phyloP scores from a whole-genome alignment of 2,797 vertebrate genomes.

The Hylomyscus alleni region DNA sequence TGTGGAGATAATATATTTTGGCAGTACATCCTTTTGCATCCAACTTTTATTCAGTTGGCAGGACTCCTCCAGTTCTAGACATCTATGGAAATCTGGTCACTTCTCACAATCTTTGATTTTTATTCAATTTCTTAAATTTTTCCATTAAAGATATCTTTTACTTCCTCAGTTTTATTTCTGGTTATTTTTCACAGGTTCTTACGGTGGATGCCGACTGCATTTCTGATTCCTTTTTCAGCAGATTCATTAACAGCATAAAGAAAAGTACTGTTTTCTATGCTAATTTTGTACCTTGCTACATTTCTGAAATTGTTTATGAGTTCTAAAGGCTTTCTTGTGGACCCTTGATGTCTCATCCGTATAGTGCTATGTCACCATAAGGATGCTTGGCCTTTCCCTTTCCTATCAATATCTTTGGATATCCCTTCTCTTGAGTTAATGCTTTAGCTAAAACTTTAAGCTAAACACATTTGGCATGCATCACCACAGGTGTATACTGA shows the following conservation, averaged over 20 bases:
- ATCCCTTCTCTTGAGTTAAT: background rate
- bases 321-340: background rate
- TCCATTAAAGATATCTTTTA: background rate
- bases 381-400: background rate
- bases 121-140: background rate
- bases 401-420: background rate
- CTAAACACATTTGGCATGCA: background rate
- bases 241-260: background rate
- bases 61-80: background rate
- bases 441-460: background rate
- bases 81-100: background rate
- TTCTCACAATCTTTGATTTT: background rate
- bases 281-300: background rate
- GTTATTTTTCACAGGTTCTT: background rate
- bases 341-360: too few species aligned
- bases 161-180: background rate
- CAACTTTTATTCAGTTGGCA: background rate
- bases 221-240: background rate
- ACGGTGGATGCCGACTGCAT: too few species aligned
- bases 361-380: background rate
- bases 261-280: background rate
- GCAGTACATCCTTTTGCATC: background rate
- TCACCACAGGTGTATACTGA: background rate
- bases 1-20: background rate
- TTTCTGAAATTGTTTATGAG: background rate